Evolutionary conservation across 1,140 invertebrate species (phyloP), one percentile per base, ranked within the genome.

Genomic region (Ceratoteleas bidentatus): DNA sequence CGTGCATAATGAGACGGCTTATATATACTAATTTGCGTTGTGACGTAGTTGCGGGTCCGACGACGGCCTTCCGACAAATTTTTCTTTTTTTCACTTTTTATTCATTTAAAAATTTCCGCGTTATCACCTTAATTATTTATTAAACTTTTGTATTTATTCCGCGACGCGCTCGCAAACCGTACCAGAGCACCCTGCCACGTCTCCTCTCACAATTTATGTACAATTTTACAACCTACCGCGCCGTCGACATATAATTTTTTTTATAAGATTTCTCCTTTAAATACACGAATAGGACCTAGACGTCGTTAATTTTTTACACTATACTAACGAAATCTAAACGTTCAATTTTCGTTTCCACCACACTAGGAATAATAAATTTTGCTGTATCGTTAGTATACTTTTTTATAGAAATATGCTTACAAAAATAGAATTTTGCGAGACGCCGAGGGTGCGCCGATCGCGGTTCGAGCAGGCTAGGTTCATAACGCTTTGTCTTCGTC

Each of bases 291-390:
- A 92, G 90, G 90, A 91, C 90, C 90, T 91, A 92, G 90, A 91
- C 89, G 90, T 91, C 90, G 86, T 91, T 90, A 91, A 91, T 90
- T 91, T 90, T 90, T 91, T 90, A 92, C 89, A 91, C 91, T 92
- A 92, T 91, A 91, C 91, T 92, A 92, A 92, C 91, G 90, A 92
- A 91, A 91, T 90, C 90, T 92, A 91, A 92, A 92, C 90, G 90
- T 92, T 90, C 84, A 92, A 92, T 92, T 92, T 91, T 90, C 87
- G 87, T 90, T 90, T 90, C 90, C 90, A 89, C 86, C 89, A 89
- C 86, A 90, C 90, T 91, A 91, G 89, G 90, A 91, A 91, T 91
- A 91, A 90, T 91, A 91, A 91, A 91, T 91, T 91, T 91, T 91
- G 90, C 89, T 86, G 85, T 91, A 89, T 91, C 90, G 90, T 92